Evolutionary conservation across 2,797 vertebrate genomes (phyloP).

Genomic region (Perodicticus potto): DNA sequence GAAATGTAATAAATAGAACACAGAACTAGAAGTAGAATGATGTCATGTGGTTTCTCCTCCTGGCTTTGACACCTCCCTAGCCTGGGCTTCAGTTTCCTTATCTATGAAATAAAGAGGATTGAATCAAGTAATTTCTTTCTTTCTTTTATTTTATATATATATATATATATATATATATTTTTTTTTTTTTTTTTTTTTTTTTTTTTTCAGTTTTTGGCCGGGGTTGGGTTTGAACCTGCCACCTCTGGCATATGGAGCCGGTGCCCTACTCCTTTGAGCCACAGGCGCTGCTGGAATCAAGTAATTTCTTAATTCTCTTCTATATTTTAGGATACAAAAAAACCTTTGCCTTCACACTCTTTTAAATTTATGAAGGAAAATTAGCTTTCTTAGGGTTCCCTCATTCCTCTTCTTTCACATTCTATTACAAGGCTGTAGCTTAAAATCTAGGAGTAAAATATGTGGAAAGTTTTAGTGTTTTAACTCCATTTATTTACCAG

Average conservation of each 20-base stretch:
- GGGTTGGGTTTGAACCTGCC: too few relatives aligned
- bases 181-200: too few relatives aligned
- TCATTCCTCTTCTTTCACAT: neutral
- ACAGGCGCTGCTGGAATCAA: neutral
- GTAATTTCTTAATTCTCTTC: neutral
- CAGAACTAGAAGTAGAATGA: neutral
- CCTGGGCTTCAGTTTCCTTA: neutral
- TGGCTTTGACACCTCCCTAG: neutral
- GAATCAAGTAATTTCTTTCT: neutral
- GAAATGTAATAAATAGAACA: neutral
- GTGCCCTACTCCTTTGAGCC: too few relatives aligned
- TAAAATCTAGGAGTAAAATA: constrained; percentile 36
- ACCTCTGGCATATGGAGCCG: too few relatives aligned
- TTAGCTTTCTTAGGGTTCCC: neutral
- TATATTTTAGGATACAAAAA: neutral
- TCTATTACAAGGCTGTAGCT: neutral
- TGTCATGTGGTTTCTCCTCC: neutral
- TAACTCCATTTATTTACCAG: constrained; percentile 68
- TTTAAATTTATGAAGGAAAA: constrained; percentile 23
- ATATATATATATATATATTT: too few relatives aligned
- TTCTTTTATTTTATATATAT: too few relatives aligned
- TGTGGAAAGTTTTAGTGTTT: constrained; percentile 45
- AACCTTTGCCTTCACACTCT: neutral
- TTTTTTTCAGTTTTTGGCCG: too few relatives aligned
- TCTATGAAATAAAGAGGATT: neutral